Evolutionary conservation across 2,797 vertebrate species (phyloP).

Genomic region (Sternotherus odoratus): DNA sequence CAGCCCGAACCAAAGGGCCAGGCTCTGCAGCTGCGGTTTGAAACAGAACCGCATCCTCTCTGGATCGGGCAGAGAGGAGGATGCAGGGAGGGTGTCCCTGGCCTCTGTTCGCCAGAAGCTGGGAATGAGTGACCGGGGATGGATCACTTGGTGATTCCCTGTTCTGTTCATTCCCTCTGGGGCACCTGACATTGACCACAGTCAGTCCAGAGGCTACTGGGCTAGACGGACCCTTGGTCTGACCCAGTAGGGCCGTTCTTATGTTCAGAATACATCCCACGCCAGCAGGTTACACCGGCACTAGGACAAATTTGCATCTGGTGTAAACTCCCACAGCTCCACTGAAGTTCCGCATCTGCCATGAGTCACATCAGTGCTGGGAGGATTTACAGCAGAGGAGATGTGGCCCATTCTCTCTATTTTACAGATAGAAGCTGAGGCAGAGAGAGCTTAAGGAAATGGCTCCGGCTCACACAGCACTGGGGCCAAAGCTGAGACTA

Average conservation of each 20-base stretch:
- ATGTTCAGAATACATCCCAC: neutral
- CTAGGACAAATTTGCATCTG: neutral
- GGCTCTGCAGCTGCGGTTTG: neutral
- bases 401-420: neutral
- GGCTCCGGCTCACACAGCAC: neutral
- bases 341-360: neutral
- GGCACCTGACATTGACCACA: too few relatives aligned
- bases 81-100: too few relatives aligned
- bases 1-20: neutral
- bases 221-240: too few relatives aligned
- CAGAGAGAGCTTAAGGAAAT: neutral
- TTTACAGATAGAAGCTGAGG: neutral
- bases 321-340: neutral
- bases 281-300: neutral
- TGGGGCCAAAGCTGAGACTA: accelerated
- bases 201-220: too few relatives aligned
- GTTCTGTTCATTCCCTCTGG: too few relatives aligned
- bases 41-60: neutral
- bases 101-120: too few relatives aligned
- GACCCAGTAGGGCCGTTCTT: too few relatives aligned
- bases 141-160: too few relatives aligned
- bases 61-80: neutral
- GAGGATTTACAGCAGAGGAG: neutral
- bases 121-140: too few relatives aligned
- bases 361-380: neutral